A percentile compares a stretch with the other conserved stretches of the same genome.
Conservation (phyloP, 2,113 vertebrate genomes). For the Morone saxatilis region DNA sequence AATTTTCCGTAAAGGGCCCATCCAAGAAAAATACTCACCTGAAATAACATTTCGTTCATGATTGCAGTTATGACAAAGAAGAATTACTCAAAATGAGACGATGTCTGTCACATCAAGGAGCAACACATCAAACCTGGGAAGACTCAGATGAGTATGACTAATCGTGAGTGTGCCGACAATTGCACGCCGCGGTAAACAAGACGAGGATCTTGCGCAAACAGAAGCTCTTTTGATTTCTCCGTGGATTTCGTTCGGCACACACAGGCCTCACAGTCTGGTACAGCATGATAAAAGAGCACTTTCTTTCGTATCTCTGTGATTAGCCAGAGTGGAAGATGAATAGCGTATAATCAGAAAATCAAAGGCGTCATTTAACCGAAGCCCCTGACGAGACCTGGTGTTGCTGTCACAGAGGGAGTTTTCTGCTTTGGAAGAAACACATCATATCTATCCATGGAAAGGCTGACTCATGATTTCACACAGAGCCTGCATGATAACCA, state of each 20-base stretch:
- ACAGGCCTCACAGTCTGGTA: background rate
- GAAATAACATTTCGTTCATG: slow-evolving; percentile 35
- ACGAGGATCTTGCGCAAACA: slow-evolving; percentile 18
- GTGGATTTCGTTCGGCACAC: background rate
- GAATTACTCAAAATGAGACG: slow-evolving; percentile 47
- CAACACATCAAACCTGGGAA: slow-evolving; percentile 20
- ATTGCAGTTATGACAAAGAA: slow-evolving; percentile 48
- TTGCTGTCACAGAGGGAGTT: slow-evolving; percentile 6
- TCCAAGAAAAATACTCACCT: slow-evolving; percentile 67
- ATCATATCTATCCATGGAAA: slow-evolving; percentile 54
- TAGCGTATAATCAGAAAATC: slow-evolving; percentile 34
- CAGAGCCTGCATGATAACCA: slow-evolving; percentile 38
- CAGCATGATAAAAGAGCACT: background rate
- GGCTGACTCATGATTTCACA: slow-evolving; percentile 59
- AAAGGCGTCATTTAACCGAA: background rate
- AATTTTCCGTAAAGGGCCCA: slow-evolving; percentile 18
- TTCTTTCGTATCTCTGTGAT: slow-evolving; percentile 20
- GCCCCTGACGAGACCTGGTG: background rate
- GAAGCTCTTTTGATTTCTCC: slow-evolving; percentile 21
- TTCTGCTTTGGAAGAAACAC: slow-evolving; percentile 52
- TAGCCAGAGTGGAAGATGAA: slow-evolving; percentile 5
- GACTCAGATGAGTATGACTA: slow-evolving; percentile 28
- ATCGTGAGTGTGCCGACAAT: slow-evolving; percentile 21
- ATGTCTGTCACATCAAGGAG: slow-evolving; percentile 33
- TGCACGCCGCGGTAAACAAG: background rate